Conservation (phyloP, 1,140 invertebrate genomes). For the Rhyacophila brunnea region DNA sequence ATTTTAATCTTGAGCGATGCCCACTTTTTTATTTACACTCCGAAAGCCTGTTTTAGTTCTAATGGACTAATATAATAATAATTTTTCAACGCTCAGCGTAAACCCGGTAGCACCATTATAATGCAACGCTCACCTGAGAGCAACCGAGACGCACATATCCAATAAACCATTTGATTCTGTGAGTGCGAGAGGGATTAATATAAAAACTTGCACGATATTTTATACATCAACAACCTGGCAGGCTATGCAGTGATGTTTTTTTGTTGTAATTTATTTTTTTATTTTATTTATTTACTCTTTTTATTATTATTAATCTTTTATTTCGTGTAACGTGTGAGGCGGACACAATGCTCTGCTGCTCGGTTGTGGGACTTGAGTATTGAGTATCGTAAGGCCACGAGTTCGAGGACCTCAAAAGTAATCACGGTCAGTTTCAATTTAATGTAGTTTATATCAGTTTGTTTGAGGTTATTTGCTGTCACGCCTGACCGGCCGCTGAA, state of each 20-base stretch:
- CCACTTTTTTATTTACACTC: not conserved
- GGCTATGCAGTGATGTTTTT: not conserved
- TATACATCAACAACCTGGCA: constrained; percentile 9
- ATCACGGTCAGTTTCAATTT: too few species aligned
- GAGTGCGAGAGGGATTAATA: constrained; percentile 18
- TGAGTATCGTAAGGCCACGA: not conserved
- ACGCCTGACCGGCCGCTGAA: not conserved
- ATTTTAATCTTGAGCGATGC: too few species aligned
- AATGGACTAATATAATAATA: constrained; percentile 28
- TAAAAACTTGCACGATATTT: constrained; percentile 6
- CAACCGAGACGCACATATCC: not conserved
- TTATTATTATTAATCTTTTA: not conserved
- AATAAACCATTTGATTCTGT: too few species aligned
- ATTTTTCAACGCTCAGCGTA: constrained; percentile 30
- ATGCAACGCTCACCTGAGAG: constrained; percentile 2
- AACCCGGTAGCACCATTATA: constrained; percentile 26
- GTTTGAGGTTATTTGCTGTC: not conserved
- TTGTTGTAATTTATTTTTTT: not conserved
- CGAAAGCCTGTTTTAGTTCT: not conserved
- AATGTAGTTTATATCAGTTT: not conserved
- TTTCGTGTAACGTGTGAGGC: not conserved
- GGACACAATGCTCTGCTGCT: constrained; percentile 1
- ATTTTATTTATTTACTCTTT: not conserved
- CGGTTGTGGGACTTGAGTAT: not conserved
- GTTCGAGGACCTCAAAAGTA: too few species aligned